These are phyloP conservation scores for Tenthredo livida DNA, from an alignment of 2,888 invertebrate genomes.

Conservation along the genomic window DNA sequence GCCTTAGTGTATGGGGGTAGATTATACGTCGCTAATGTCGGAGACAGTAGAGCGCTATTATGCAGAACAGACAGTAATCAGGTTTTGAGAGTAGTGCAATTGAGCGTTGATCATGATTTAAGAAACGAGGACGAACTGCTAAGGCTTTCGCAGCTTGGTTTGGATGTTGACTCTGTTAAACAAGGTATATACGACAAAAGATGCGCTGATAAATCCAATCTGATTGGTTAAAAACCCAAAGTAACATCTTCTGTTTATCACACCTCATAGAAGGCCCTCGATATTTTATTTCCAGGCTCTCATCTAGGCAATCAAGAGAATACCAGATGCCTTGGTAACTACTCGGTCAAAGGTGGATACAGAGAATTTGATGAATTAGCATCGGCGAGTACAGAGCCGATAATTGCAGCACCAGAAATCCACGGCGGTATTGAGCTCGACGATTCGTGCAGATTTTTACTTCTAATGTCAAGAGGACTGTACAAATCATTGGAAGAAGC, in stretches of 20 bases:
- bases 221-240: not conserved
- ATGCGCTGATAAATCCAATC: not conserved
- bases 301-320: slow-evolving; percentile 89
- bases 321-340: slow-evolving; percentile 93
- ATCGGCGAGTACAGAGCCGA: slow-evolving; percentile 87
- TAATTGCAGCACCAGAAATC: slow-evolving; percentile 91
- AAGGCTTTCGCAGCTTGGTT: slow-evolving; percentile 87
- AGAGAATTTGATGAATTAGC: slow-evolving; percentile 89
- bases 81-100: slow-evolving; percentile 88
- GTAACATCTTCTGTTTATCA: not conserved
- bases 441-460: slow-evolving; percentile 89
- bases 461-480: slow-evolving; percentile 92
- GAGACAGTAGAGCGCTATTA: slow-evolving; percentile 89
- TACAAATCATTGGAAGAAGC: slow-evolving; percentile 92
- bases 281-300: slow-evolving; percentile 78
- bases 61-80: slow-evolving; percentile 89
- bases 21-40: slow-evolving; percentile 93
- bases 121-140: slow-evolving; percentile 92
- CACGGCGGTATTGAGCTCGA: slow-evolving; percentile 90
- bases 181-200: slow-evolving; percentile 79
- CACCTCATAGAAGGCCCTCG: too few species aligned
- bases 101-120: slow-evolving; percentile 92
- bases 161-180: slow-evolving; percentile 85
- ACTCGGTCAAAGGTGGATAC: slow-evolving; percentile 91
- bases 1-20: slow-evolving; percentile 88